These are phyloP conservation scores for Nerophis lumbriciformis DNA, from an alignment of 2,113 vertebrate species.

Conservation along the genomic window DNA sequence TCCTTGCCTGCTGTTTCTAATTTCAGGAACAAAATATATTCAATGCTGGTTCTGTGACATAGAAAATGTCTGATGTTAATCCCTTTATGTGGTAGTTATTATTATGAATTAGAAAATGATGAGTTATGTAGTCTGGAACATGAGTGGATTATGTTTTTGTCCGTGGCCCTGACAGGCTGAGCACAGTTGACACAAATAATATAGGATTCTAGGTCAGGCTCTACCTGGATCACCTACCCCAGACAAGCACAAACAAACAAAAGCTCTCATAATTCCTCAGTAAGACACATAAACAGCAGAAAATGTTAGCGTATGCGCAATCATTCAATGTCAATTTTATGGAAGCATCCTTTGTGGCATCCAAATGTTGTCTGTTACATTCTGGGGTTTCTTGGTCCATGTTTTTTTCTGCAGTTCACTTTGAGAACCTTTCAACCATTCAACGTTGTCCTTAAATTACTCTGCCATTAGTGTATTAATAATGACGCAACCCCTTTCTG, in stretches of 20 bases:
- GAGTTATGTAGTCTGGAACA: slow-evolving; percentile 22
- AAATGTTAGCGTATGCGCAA: neutral
- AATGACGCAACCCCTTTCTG: neutral
- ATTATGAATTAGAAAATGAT: slow-evolving; percentile 17
- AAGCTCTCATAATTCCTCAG: neutral
- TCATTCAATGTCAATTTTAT: neutral
- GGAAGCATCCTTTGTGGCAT: neutral
- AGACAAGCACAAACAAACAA: neutral
- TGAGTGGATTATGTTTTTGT: slow-evolving; percentile 40
- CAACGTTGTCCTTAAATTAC: too few relatives aligned
- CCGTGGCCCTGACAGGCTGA: neutral
- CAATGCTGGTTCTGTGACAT: neutral
- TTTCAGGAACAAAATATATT: neutral
- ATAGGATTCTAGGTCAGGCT: slow-evolving; percentile 26
- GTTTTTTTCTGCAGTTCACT: neutral
- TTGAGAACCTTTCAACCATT: too few relatives aligned
- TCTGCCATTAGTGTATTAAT: neutral
- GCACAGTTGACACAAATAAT: slow-evolving; percentile 21
- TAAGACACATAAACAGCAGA: neutral
- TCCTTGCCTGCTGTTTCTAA: neutral
- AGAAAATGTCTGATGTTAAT: slow-evolving; percentile 6
- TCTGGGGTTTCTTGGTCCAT: neutral
- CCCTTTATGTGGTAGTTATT: slow-evolving; percentile 10
- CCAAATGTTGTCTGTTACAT: neutral
- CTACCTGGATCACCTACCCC: neutral